Percentiles rank a stretch among this genome's conserved stretches.
phyloP scores from a whole-genome alignment of 2,797 vertebrate species.

The Loris lydekkerianus region DNA sequence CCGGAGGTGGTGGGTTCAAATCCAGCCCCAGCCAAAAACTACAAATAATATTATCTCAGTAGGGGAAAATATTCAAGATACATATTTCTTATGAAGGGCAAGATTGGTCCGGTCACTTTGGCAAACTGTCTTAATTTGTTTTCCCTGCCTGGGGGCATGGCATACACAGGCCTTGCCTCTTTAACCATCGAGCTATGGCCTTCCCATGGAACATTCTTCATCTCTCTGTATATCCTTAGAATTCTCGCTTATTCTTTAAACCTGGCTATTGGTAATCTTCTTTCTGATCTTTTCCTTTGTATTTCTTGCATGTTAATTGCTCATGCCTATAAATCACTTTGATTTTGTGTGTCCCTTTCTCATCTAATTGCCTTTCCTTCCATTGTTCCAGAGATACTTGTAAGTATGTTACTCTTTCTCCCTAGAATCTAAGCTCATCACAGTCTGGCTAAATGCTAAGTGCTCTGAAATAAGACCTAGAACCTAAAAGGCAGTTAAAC shows the following conservation, averaged over 20 bases:
- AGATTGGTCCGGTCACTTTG: background rate
- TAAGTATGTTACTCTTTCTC: background rate
- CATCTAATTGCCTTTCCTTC: background rate
- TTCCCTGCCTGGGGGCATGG: accelerated
- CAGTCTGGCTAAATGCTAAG: background rate
- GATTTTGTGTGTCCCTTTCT: background rate
- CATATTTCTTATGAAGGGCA: background rate
- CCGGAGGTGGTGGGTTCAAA: too few relatives aligned
- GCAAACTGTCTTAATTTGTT: background rate
- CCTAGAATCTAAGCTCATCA: background rate
- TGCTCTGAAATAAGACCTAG: background rate
- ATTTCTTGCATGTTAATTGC: background rate
- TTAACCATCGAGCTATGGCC: background rate
- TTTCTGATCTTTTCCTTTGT: background rate
- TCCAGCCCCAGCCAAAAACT: too few relatives aligned
- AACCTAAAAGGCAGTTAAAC: background rate
- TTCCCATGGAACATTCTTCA: background rate
- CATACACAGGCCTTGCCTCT: background rate
- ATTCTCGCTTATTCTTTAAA: background rate
- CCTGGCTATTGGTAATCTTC: background rate
- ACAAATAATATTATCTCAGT: background rate
- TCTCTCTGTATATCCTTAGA: background rate
- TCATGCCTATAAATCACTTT: background rate
- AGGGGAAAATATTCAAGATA: background rate
- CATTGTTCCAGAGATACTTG: background rate